Evolutionary conservation across 2,797 vertebrate species (phyloP), one percentile per base, ranked within the genome.

Genomic region (Alfaro cultratus): DNA sequence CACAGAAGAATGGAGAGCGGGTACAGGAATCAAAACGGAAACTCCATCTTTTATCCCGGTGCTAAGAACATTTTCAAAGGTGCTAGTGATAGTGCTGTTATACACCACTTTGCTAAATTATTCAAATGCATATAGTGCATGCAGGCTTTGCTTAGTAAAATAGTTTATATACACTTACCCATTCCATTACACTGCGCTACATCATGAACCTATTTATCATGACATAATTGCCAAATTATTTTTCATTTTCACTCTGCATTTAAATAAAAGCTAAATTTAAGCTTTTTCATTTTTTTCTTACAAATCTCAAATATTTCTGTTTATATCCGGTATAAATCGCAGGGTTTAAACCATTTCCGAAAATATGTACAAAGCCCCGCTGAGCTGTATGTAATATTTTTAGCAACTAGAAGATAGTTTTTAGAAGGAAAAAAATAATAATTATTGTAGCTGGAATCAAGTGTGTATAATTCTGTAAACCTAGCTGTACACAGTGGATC

Each of bases 401-500:
- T 89, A 92, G 89, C 88, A 83, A 93, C 85, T 91, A 94, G 91
- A 87, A 87, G 78, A 90, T 92, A 93, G 86, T 93, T 93, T 91
- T 86, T 81, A 90, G n/a, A 8, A n/a, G 29, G 11, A 84, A 62
- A 18, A 85, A 62, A 16, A 67, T 13, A 75, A 29, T 12, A 31
- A 75, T 8, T 91, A 74, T 91, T 92, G 88, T 94, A 95, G 93
- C 92, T 94, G 86, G 91, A 93, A 92, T 94, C 91, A 91, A 94
- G 60, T 94, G 87, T 94, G 94, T 96, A 94, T 95, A 96, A 95
- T 94, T 94, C 85, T 91, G 89, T 91, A 92, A 94, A 94, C 92
- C 92, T 89, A 93, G 85, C 85, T 96, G 94, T 94, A 92, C 88
- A 94, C 95, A 94, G 92, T 89, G 83, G 88, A 91, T 93, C 94